Percentiles rank a stretch among this genome's conserved stretches.
Conservation (phyloP, 2,888 invertebrate genomes). For the Trilocha varians region DNA sequence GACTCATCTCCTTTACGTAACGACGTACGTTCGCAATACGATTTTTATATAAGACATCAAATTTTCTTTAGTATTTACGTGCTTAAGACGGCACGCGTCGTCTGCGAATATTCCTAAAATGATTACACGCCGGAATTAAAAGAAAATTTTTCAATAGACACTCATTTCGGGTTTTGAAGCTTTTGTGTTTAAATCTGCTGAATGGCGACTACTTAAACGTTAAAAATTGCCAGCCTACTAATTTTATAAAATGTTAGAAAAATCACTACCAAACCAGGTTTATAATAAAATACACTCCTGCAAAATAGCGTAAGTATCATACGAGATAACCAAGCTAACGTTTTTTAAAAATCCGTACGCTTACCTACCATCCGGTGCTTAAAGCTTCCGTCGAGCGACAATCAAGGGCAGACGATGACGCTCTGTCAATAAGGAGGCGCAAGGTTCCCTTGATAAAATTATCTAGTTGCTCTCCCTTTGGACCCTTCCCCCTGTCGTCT, state of each 20-base stretch:
- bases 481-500: slow-evolving; percentile 37
- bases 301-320: too few species aligned
- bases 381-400: slow-evolving; percentile 65
- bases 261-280: too few species aligned
- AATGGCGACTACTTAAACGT: too few species aligned
- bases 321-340: slow-evolving; percentile 10
- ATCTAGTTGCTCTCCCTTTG: slow-evolving; percentile 39
- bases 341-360: slow-evolving; percentile 45
- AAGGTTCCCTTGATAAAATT: slow-evolving; percentile 71
- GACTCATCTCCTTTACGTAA: slow-evolving; percentile 48
- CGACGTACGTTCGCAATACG: slow-evolving; percentile 24
- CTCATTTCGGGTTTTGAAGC: too few species aligned
- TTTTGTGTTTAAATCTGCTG: too few species aligned
- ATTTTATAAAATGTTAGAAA: too few species aligned
- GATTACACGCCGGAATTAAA: too few species aligned
- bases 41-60: slow-evolving; percentile 19
- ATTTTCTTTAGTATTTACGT: slow-evolving; percentile 10
- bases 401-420: slow-evolving; percentile 67
- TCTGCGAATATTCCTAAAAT: not conserved
- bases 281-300: too few species aligned
- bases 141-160: too few species aligned
- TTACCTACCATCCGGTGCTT: slow-evolving; percentile 50
- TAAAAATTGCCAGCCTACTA: too few species aligned
- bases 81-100: not conserved
- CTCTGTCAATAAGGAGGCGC: slow-evolving; percentile 70